Evolutionary conservation across 2,797 vertebrate species (phyloP).

Genomic region (Leptoclinus maculatus): DNA sequence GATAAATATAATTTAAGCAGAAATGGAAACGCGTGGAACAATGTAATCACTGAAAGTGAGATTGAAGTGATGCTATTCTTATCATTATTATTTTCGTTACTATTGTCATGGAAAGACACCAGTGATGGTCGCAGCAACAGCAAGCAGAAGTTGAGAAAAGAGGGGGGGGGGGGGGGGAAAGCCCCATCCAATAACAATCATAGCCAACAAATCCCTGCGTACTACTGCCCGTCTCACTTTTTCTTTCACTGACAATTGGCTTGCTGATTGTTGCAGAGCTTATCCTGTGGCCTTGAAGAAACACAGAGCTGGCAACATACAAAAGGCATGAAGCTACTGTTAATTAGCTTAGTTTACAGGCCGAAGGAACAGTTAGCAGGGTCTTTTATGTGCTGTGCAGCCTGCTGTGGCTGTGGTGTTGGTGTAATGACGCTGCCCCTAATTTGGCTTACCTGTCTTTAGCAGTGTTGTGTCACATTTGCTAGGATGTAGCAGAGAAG

Average conservation of each 20-base stretch:
- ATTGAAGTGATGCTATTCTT: conserved; percentile 86
- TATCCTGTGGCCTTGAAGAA: conserved; percentile 71
- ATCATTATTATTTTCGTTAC: conserved; percentile 84
- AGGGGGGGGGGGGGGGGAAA: conserved; percentile 18
- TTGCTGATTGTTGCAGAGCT: conserved; percentile 63
- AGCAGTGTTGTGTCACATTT: conserved; percentile 58
- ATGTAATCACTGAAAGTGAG: conserved; percentile 88
- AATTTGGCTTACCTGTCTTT: conserved; percentile 63
- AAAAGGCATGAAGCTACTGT: conserved; percentile 65
- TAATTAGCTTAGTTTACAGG: conserved; percentile 82
- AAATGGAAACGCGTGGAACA: conserved; percentile 85
- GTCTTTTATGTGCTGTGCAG: conserved; percentile 58
- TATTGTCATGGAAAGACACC: conserved; percentile 67
- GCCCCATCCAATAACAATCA: conserved; percentile 70
- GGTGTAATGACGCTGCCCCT: conserved; percentile 60
- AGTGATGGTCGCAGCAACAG: conserved; percentile 54
- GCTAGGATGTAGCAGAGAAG: conserved; percentile 60
- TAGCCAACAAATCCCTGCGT: conserved; percentile 74
- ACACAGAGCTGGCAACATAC: conserved; percentile 64
- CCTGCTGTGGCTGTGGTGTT: conserved; percentile 54
- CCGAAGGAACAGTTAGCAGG: conserved; percentile 61
- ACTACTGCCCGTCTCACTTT: conserved; percentile 62
- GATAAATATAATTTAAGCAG: conserved; percentile 88
- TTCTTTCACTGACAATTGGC: conserved; percentile 68
- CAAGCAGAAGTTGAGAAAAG: conserved; percentile 71